These are phyloP conservation scores for Trinorchestia longiramus DNA, from an alignment of 1,140 invertebrate species.

Conservation along the genomic window DNA sequence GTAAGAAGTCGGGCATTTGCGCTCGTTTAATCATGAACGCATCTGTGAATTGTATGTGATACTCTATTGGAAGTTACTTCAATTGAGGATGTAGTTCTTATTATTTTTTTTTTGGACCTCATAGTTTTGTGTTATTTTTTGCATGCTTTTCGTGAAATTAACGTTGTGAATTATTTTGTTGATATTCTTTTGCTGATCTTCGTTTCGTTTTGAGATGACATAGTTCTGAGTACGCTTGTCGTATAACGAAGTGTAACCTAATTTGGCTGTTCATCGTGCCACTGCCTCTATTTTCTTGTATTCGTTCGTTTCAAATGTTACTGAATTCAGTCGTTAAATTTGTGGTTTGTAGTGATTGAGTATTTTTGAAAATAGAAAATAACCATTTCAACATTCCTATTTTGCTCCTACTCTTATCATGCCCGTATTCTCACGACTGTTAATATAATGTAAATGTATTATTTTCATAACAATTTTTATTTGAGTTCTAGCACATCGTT, in stretches of 20 bases:
- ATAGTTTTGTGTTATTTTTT: background rate
- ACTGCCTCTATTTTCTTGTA: background rate
- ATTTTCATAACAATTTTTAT: background rate
- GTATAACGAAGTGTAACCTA: background rate
- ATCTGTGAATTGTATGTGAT: background rate
- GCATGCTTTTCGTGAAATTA: background rate
- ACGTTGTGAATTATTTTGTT: background rate
- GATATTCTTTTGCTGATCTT: background rate
- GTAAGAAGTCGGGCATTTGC: background rate
- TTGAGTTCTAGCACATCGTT: background rate
- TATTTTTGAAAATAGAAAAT: background rate
- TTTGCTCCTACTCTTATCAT: background rate
- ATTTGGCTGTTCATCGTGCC: background rate
- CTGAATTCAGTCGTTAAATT: background rate
- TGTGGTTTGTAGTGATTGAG: background rate
- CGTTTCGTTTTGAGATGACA: background rate
- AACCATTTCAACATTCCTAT: background rate
- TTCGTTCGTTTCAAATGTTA: background rate
- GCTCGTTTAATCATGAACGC: background rate
- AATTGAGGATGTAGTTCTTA: background rate
- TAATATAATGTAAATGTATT: background rate
- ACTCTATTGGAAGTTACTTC: background rate
- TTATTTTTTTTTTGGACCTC: background rate
- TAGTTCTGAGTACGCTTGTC: background rate
- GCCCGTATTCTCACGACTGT: background rate